phyloP scores from a whole-genome alignment of 53 echinoderm and acorn worm species.

The Paelopatides confundens region DNA sequence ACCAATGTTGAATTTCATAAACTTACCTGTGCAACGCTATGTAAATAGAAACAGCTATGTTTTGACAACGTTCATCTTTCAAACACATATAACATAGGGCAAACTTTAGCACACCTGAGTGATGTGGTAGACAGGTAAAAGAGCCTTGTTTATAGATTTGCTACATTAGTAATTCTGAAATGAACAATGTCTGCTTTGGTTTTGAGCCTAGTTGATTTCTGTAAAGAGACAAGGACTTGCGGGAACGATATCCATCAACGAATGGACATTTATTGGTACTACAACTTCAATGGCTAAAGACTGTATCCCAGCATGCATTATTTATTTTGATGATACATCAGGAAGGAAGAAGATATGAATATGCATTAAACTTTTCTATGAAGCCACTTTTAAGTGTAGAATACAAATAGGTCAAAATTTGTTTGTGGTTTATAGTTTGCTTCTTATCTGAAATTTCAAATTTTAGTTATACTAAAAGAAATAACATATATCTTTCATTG shows the following conservation, averaged over 20 bases:
- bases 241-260: not conserved
- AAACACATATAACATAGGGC: not conserved
- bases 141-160: constrained; percentile 6
- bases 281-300: not conserved
- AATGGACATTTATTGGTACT: not conserved
- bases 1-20: constrained; percentile 33
- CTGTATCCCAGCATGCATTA: not conserved
- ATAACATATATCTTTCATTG: too few species aligned
- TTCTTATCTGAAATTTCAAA: too few species aligned
- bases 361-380: too few species aligned
- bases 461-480: too few species aligned
- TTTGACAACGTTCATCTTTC: constrained; percentile 16
- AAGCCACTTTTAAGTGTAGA: too few species aligned
- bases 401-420: too few species aligned
- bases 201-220: not conserved
- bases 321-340: too few species aligned
- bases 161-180: constrained; percentile 14
- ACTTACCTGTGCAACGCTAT: constrained; percentile 29
- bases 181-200: not conserved
- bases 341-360: too few species aligned
- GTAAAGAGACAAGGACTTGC: not conserved
- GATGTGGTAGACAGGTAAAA: constrained; percentile 8
- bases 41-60: constrained; percentile 37
- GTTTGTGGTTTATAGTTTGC: too few species aligned
- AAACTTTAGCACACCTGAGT: constrained; percentile 12